phyloP scores from a whole-genome alignment of 1,140 invertebrate species.

The Drosophila subobscura region DNA sequence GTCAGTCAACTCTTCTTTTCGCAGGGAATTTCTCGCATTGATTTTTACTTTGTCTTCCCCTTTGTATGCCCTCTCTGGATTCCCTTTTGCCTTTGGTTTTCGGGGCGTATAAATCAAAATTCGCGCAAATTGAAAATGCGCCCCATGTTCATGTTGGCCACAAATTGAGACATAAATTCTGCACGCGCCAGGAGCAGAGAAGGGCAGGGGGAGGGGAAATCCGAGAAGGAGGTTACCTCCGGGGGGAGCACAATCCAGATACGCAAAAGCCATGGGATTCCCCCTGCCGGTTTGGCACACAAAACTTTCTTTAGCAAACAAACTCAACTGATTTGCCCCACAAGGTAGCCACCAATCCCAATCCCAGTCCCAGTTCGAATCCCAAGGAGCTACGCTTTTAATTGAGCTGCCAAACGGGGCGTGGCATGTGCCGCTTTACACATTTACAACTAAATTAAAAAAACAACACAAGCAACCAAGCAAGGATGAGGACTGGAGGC shows the following conservation, averaged over 20 bases:
- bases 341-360: conserved; percentile 5
- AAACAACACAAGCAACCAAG: conserved; percentile 15
- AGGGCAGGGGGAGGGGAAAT: not conserved
- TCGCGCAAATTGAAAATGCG: conserved; percentile 78
- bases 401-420: conserved; percentile 81
- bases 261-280: conserved; percentile 13
- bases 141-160: conserved; percentile 79
- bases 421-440: conserved; percentile 78
- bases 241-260: too few species aligned
- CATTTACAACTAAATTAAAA: conserved; percentile 80
- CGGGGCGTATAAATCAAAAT: conserved; percentile 78
- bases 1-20: conserved; percentile 27
- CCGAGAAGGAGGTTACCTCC: not conserved
- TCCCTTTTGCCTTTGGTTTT: conserved; percentile 39
- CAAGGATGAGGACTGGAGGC: not conserved
- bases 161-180: conserved; percentile 82
- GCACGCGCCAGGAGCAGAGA: conserved; percentile 65
- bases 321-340: conserved; percentile 13
- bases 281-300: not conserved
- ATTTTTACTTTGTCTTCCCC: conserved; percentile 60
- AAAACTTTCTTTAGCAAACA: conserved; percentile 25
- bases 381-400: conserved; percentile 71
- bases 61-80: conserved; percentile 6
- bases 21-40: conserved; percentile 40
- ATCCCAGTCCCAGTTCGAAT: conserved; percentile 26